Evolutionary conservation across 2,888 invertebrate genomes (phyloP), one percentile per base, ranked within the genome.

Genomic region (Crematogaster levior): DNA sequence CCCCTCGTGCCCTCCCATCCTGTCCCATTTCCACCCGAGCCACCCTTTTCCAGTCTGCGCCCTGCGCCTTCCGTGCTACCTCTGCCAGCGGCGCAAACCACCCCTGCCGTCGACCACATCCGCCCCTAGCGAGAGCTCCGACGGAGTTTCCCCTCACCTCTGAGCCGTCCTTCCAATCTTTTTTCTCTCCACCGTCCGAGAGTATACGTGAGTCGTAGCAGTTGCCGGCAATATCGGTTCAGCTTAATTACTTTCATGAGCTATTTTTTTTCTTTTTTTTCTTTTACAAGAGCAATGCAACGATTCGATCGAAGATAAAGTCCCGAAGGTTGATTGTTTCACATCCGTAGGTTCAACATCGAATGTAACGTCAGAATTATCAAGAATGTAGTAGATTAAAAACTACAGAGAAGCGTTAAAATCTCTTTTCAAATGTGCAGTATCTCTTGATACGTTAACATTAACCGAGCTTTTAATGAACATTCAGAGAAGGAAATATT

Each of bases 231-330:
- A 84, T 84, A 80, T 82, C 74, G 63, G 30, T 63, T 48, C 60
- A 70, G 72, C 85, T 81, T 88, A 89, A 88, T 88, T 88, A 88
- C 88, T 88, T 88, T 85, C 83, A 72, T 85, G 48, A 74, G 88
- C 77, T 73, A 73, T 61, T 80, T 61, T 56, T 58, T 81, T 63
- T 27, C 15, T 63, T 61, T 73, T 74, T 34, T 65, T 34, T 27
- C 27, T n/a, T 53, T 53, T 18, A 21, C 51, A 27, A 27, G 5
- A 37, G 9, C 66, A 12, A 24, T 34, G 63, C n/a, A 61, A 74
- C 75, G 43, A 51, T 51, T 66, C 27, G 51, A 43, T 18, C 40
- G 27, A 40, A n/a, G 75, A 51, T 51, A 40, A 51, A 40, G 48
- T 9, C 48, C 4, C 37, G 34, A 27, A 34, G 21, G 51, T 75